These are phyloP conservation scores for Seira sanloemensis DNA, from an alignment of 2,888 invertebrate genomes.

Conservation along the genomic window DNA sequence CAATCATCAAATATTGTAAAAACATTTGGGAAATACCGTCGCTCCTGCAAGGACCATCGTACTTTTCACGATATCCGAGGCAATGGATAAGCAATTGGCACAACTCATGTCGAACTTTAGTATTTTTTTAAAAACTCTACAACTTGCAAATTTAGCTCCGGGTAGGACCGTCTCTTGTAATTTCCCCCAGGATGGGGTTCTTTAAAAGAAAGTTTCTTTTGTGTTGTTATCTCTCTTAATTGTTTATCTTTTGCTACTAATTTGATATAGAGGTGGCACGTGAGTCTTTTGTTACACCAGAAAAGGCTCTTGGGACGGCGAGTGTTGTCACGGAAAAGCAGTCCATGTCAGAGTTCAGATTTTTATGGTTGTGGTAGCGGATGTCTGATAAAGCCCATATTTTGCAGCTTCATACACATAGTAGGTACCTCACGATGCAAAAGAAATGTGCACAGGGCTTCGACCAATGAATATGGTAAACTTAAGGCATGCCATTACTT, in stretches of 20 bases:
- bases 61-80: background rate
- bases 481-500: background rate
- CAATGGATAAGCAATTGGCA: background rate
- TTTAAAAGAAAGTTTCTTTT: background rate
- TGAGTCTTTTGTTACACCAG: background rate
- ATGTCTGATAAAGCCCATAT: background rate
- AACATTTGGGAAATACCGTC: constrained; percentile 24
- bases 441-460: background rate
- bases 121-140: background rate
- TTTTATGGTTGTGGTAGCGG: background rate
- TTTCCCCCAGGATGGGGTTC: background rate
- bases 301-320: background rate
- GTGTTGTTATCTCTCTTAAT: background rate
- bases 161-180: background rate
- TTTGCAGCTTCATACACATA: background rate
- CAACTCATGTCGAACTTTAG: constrained; percentile 18
- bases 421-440: background rate
- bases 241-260: background rate
- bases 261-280: background rate
- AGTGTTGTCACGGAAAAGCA: constrained; percentile 37
- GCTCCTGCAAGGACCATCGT: constrained; percentile 26
- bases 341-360: background rate
- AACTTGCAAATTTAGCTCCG: background rate
- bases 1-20: too few species aligned
- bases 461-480: background rate